Conservation (phyloP, 2,113 vertebrate species). For the Melanerpes aurifrons region DNA sequence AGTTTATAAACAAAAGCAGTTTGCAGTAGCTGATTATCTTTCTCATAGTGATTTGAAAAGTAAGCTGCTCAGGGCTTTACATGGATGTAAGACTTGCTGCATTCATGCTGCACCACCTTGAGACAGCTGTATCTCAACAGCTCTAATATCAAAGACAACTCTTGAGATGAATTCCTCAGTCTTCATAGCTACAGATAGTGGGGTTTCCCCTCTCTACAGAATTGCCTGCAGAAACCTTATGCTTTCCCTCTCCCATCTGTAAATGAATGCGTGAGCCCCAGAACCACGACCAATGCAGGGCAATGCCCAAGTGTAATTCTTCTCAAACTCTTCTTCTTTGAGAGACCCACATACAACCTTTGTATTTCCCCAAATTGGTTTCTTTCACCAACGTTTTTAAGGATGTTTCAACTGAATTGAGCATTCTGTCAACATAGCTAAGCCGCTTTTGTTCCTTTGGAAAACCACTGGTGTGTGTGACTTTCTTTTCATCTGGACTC, state of each 20-base stretch:
- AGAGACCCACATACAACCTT: slow-evolving; percentile 46
- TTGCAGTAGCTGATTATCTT: not conserved
- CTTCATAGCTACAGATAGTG: not conserved
- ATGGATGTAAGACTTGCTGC: not conserved
- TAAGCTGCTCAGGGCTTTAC: not conserved
- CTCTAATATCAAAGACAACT: not conserved
- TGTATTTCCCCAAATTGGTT: slow-evolving; percentile 64
- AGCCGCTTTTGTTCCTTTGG: slow-evolving; percentile 69
- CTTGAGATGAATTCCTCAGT: not conserved
- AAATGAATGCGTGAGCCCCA: not conserved
- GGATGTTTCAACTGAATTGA: slow-evolving; percentile 59
- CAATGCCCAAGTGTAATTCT: slow-evolving; percentile 4
- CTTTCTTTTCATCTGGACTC: slow-evolving; percentile 55
- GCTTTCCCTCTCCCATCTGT: not conserved
- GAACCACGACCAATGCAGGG: not conserved
- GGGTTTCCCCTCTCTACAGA: not conserved
- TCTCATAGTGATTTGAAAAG: not conserved
- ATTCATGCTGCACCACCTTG: not conserved
- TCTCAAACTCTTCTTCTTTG: not conserved
- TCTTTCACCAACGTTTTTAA: slow-evolving; percentile 70
- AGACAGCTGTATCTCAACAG: not conserved
- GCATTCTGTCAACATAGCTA: slow-evolving; percentile 55
- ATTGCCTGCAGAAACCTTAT: not conserved
- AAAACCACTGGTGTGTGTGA: slow-evolving; percentile 58
- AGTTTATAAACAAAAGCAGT: not conserved